Base-by-base conservation (phyloP, 2,113 vertebrate genomes). In the Cryptomyrus ogoouensis region DNA sequence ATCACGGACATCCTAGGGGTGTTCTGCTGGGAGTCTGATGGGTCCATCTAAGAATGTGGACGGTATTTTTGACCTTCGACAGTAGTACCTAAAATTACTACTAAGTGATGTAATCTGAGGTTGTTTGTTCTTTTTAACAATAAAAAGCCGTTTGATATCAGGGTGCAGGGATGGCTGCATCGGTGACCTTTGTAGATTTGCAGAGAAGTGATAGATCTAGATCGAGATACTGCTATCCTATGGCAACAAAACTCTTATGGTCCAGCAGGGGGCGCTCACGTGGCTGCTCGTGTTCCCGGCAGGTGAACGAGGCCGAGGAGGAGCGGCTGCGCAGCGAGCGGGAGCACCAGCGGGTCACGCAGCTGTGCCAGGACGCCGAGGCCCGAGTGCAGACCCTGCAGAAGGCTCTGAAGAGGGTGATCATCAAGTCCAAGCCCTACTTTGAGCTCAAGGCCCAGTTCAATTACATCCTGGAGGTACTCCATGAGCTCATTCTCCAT, bases 391-490 rank as follows among this genome's bases (percentile, higher is more conserved):
- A 98, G 91, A 95, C 96, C 21, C 94, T 98, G n/a, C 98, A 98
- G 93, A 98, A 98, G 91, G 96, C 97, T 17, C 96, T 99, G 49
- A 97, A 97, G 89, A 94, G 97, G 3, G 96, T 96, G 94, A 98
- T 99, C 50, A 90, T 98, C 52, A 98, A 98, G 94, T 98, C 97
- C 92, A 97, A 97, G 42, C 97, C 98, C 2, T 99, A 99, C 93
- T 99, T 99, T 15, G 97, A 98, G 93, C 96, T 99, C 74, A 98
- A 99, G 93, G 97, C 97, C 24, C 98, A 98, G 94, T 98, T 99
- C 95, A 99, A 98, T 95, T 95, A 97, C 92, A 97, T 98, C 39
- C 94, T 98, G 50, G 98, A 98, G 98, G 98, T 98, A 95, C 83
- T 24, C 5, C 24, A 13, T 90, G 92, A 44, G 31, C 10, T 35